Conservation (phyloP, 2,888 invertebrate genomes). For the Onchidella celtica region DNA sequence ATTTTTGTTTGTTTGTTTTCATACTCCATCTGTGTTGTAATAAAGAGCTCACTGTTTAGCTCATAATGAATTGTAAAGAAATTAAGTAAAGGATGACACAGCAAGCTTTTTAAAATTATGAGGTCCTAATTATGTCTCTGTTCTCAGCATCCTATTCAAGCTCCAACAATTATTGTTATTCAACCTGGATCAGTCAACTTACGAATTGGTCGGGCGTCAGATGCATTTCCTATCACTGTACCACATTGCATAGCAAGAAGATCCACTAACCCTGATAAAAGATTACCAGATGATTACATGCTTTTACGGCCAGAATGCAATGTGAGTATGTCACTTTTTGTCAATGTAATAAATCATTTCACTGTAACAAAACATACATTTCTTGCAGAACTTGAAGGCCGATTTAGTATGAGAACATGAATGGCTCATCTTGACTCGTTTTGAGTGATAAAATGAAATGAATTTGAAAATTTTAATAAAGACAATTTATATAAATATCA, state of each 20-base stretch:
- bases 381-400: background rate
- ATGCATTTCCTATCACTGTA: conserved; percentile 90
- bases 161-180: conserved; percentile 85
- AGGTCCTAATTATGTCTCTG: no score
- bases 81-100: no score
- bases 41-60: no score
- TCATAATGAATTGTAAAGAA: no score
- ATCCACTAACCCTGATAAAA: conserved; percentile 60
- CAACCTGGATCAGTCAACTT: conserved; percentile 95
- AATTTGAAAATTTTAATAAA: no score
- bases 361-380: background rate
- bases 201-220: conserved; percentile 94
- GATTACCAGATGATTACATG: conserved; percentile 65
- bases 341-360: background rate
- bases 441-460: no score
- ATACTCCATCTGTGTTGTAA: background rate
- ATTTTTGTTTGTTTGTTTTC: background rate
- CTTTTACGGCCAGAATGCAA: conserved; percentile 71
- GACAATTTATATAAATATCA: no score
- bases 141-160: conserved; percentile 68
- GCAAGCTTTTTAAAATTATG: no score
- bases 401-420: no score
- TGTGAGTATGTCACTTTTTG: conserved; percentile 53
- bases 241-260: conserved; percentile 92
- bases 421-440: no score